Conservation (phyloP, 2,113 vertebrate genomes). For the Anser brachyrhynchus region DNA sequence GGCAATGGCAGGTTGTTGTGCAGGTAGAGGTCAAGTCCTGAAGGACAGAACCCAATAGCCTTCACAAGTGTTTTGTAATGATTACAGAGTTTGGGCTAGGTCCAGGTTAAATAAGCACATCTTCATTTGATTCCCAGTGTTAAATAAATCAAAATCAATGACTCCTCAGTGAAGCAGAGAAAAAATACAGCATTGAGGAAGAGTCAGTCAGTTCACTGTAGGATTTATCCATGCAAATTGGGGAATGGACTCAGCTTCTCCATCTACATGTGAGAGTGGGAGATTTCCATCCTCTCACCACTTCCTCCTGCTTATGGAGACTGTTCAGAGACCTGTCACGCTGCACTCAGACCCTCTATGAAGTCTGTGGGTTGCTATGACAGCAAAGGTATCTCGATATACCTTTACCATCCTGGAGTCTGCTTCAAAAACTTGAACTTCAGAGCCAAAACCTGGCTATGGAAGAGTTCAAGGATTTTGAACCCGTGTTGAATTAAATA, state of each 20-base stretch:
- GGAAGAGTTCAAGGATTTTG: background rate
- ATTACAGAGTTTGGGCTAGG: background rate
- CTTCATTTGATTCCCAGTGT: background rate
- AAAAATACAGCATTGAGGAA: background rate
- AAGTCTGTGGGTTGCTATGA: background rate
- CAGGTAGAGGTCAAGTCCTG: background rate
- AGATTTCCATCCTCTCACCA: background rate
- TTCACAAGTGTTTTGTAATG: background rate
- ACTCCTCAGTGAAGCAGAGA: background rate
- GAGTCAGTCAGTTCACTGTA: background rate
- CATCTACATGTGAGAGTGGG: background rate
- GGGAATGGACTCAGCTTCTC: background rate
- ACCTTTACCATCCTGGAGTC: background rate
- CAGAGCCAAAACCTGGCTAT: background rate
- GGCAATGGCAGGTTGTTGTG: background rate
- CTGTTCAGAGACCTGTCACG: background rate
- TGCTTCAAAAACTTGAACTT: background rate
- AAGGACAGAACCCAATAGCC: background rate
- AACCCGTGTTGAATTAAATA: background rate
- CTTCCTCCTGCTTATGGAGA: background rate
- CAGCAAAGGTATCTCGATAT: background rate
- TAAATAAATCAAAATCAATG: background rate
- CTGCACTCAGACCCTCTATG: rapidly evolving
- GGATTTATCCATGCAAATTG: background rate
- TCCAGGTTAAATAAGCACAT: background rate